These are phyloP conservation scores for Dyspetes luteomarginatus DNA, from an alignment of 2,888 invertebrate species.

Conservation along the genomic window DNA sequence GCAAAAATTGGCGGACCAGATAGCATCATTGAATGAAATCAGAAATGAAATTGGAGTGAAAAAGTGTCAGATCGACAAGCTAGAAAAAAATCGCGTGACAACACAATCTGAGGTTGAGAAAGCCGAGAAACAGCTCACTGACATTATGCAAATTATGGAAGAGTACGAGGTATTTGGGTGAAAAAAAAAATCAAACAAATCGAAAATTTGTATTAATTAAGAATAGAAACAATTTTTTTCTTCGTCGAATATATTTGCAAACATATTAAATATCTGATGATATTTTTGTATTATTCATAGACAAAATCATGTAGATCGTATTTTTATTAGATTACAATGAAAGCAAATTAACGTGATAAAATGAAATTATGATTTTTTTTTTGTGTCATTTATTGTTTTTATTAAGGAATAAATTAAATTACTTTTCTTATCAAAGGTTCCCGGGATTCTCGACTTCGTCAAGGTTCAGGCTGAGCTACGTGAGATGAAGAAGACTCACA, in stretches of 20 bases:
- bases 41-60: slow-evolving; percentile 83
- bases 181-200: not conserved
- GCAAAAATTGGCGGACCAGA: slow-evolving; percentile 85
- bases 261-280: too few species aligned
- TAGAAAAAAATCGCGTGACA: slow-evolving; percentile 83
- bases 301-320: too few species aligned
- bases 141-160: slow-evolving; percentile 82
- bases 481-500: slow-evolving; percentile 83
- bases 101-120: slow-evolving; percentile 83
- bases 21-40: slow-evolving; percentile 83
- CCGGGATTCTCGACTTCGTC: slow-evolving; percentile 86
- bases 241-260: too few species aligned
- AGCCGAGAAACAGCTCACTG: slow-evolving; percentile 81
- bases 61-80: slow-evolving; percentile 81
- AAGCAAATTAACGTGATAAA: not conserved
- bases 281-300: not conserved
- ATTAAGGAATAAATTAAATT: not conserved
- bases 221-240: too few species aligned
- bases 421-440: slow-evolving; percentile 78
- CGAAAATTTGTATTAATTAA: not conserved
- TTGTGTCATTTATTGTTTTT: not conserved
- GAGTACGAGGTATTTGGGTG: slow-evolving; percentile 81
- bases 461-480: slow-evolving; percentile 84
- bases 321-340: not conserved
- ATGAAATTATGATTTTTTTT: not conserved